These are phyloP conservation scores for Leptopilina drosophilae DNA, from an alignment of 2,888 invertebrate genomes.

Conservation along the genomic window DNA sequence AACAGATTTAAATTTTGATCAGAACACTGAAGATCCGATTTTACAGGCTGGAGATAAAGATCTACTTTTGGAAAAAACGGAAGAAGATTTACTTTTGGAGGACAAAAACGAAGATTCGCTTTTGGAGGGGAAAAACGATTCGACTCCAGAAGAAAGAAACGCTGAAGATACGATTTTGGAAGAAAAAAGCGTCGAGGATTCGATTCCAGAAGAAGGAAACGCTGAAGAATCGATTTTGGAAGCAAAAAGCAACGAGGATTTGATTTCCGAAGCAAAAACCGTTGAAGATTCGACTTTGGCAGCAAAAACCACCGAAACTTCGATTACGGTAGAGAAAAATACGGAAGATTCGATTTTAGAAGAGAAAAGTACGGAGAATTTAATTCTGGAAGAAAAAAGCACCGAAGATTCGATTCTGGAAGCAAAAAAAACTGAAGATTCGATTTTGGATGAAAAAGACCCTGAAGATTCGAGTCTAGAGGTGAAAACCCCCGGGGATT, in stretches of 20 bases:
- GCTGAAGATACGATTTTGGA: conserved; percentile 13
- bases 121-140: not conserved
- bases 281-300: conserved; percentile 11
- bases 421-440: no score
- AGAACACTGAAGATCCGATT: not conserved
- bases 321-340: conserved; percentile 16
- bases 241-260: not conserved
- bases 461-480: conserved; percentile 15
- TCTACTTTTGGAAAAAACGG: not conserved
- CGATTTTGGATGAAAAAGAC: not conserved
- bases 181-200: not conserved
- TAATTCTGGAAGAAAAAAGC: no score
- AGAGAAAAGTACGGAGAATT: not conserved
- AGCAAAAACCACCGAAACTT: not conserved
- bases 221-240: conserved; percentile 3
- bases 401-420: no score
- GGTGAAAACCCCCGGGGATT: conserved; percentile 10
- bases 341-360: not conserved
- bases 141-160: not conserved
- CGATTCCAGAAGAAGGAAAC: not conserved
- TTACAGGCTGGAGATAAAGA: conserved; percentile 23
- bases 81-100: conserved; percentile 36
- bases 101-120: not conserved
- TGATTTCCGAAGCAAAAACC: not conserved
- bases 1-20: not conserved